Percentiles rank a stretch among this genome's conserved stretches.
Evolutionary conservation across 1,140 invertebrate species (phyloP).

Genomic region (Matsumurasca onukii): DNA sequence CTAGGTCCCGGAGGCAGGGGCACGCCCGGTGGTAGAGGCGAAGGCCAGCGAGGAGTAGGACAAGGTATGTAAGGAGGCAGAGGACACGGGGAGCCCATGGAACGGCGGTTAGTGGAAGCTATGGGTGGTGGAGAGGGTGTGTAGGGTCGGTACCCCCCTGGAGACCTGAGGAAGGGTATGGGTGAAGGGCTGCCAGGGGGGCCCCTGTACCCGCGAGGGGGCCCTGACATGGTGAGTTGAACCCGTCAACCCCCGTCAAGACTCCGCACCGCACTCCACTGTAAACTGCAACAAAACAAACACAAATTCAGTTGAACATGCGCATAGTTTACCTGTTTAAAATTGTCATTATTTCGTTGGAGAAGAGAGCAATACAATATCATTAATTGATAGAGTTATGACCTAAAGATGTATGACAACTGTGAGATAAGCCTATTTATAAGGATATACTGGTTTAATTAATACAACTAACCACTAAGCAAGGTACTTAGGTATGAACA

Average conservation of each 20-base stretch:
- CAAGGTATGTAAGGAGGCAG: constrained; percentile 54
- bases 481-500: too few relatives aligned
- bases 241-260: constrained; percentile 26
- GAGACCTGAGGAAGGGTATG: constrained; percentile 36
- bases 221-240: constrained; percentile 37
- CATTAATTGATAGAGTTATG: too few relatives aligned
- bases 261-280: constrained; percentile 9
- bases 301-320: too few relatives aligned
- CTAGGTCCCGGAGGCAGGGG: constrained; percentile 50
- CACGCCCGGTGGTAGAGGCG: constrained; percentile 49
- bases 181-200: constrained; percentile 39
- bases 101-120: constrained; percentile 43
- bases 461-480: too few relatives aligned
- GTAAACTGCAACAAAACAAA: neutral
- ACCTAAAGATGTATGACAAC: too few relatives aligned
- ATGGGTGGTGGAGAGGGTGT: constrained; percentile 42
- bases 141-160: constrained; percentile 36
- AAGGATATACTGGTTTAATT: too few relatives aligned
- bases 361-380: too few relatives aligned
- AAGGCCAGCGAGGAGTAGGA: constrained; percentile 63
- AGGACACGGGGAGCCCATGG: constrained; percentile 44
- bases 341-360: too few relatives aligned
- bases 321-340: too few relatives aligned
- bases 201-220: constrained; percentile 33
- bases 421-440: too few relatives aligned